Percentiles rank a stretch among this genome's conserved stretches.
These are phyloP conservation scores for Empidonax traillii DNA, from an alignment of 2,113 vertebrate species.

Conservation along the genomic window DNA sequence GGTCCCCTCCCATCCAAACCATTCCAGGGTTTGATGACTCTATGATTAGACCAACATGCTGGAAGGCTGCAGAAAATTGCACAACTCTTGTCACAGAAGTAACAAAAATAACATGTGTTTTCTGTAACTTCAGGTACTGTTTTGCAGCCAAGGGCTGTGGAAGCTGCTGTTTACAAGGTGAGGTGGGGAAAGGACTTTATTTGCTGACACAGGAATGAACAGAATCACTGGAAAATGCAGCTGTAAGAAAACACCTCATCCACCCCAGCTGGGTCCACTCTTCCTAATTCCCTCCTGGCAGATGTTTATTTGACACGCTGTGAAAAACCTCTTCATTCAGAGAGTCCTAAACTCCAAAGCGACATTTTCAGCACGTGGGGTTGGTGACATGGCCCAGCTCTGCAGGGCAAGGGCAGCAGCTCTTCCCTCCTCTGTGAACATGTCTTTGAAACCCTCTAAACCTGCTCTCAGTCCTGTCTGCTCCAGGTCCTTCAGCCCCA, in stretches of 20 bases:
- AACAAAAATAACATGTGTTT: background rate
- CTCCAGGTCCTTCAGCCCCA: background rate
- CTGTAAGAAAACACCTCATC: background rate
- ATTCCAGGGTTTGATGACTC: background rate
- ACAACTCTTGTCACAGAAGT: rapidly evolving
- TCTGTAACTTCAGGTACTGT: background rate
- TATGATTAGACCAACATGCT: rapidly evolving
- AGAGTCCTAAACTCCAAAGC: background rate
- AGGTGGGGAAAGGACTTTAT: background rate
- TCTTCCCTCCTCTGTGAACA: background rate
- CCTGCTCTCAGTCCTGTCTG: background rate
- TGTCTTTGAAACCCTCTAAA: rapidly evolving
- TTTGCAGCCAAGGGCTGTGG: background rate
- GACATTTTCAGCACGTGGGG: background rate
- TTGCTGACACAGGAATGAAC: background rate
- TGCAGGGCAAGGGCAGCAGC: background rate
- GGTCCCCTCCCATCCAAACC: background rate
- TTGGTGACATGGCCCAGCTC: background rate
- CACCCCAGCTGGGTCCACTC: background rate
- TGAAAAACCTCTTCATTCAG: background rate
- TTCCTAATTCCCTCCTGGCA: background rate
- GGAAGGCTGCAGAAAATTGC: background rate
- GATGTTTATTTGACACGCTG: background rate
- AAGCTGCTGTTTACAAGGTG: background rate
- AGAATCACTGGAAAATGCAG: rapidly evolving